Base-by-base conservation (phyloP, 2,888 invertebrate genomes). In the Drosophila picticornis region DNA sequence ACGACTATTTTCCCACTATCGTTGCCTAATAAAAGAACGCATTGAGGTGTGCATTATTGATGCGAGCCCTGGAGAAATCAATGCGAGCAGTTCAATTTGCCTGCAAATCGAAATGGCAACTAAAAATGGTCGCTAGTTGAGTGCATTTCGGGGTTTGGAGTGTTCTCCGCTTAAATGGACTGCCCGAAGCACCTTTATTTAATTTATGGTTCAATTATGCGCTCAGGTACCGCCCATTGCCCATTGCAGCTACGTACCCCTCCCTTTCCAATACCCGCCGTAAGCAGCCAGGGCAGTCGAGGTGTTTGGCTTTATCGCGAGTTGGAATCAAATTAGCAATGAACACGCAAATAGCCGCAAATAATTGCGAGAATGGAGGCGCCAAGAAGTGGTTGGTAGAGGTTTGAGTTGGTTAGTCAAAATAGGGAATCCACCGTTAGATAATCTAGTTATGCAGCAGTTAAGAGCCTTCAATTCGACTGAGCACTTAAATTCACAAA, bases 191-290 rank as follows among this genome's bases (percentile, higher is more conserved):
- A 40, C 43, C 48, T 62, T 74, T 75, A 70, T 80, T 84, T 87
- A 85, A 85, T 90, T 85, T 85, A 85, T 85, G 65, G 84, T 90
- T 84, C 87, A 86, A 84, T 84, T 84, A 84, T 90, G 89, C 89
- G 72, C 60, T 29, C 72, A 70, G 61, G 57, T 29, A 72, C 66
- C 72, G 75, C 86, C 84, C 73, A 60, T 19, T 25, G 75, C 86
- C 84, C 73, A 60, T 19, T 25, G 38, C 63, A 56, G 62, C n/a
- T 62, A 50, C 48, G 2, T 27, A 7, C 29, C 29, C 22, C 52
- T 2, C 19, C 29, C 53, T 32, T 55, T 50, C 7, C 16, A 29
- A 10, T 25, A 22, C 13, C 34, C 5, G 7, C 11, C 22, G 16
- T 16, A 4, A 32, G 29, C 40, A 31, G 40, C 32, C n/a, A 38